Evolutionary conservation across 1,140 invertebrate genomes (phyloP), one percentile per base, ranked within the genome.

Genomic region (Pogonognathellus flavescens): DNA sequence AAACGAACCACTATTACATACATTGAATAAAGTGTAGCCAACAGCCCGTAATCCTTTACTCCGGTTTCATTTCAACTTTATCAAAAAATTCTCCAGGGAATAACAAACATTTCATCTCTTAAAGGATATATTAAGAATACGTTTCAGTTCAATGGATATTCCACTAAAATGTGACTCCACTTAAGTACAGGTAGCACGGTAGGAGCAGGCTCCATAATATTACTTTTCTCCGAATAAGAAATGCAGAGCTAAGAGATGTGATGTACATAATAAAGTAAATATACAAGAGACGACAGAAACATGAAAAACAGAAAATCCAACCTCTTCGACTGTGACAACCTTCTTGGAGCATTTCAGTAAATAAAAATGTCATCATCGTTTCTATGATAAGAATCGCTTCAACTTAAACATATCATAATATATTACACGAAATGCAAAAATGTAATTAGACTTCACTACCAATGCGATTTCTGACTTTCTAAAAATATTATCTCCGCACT

Each of bases 91-190:
- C 80, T 81, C 80, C 8, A 81, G 80, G 20, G 80, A 81, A 55
- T 81, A 50, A 55, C 80, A 81, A 81, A 81, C 52, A 81, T 81
- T 81, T 57, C 31, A 76, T 76, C 25, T 41, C n/a, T 76, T 76
- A 76, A 18, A 57, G 11, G 11, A n/a, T 57, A 57, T 14, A 57
- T 57, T 57, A n/a, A 13, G 53, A 57, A 14, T 57, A 57, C 53
- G n/a, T 57, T 57, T 57, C 53, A 57, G n/a, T 57, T 57, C n/a
- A 13, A 57, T 57, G 53, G 53, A 14, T 57, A 57, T 13, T 57
- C 11, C n/a, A 49, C 25, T 66, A 31, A 66, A 66, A 76, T 76
- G 25, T 16, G 70, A 50, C 70, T 76, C 59, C 31, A 41, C 31
- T 41, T 41, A 41, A 41, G 6, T 41, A 41, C 31, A 41, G 31